Percentiles rank a stretch among this genome's conserved stretches.
Evolutionary conservation across 2,797 vertebrate genomes (phyloP).

Genomic region (Myotis myotis): DNA sequence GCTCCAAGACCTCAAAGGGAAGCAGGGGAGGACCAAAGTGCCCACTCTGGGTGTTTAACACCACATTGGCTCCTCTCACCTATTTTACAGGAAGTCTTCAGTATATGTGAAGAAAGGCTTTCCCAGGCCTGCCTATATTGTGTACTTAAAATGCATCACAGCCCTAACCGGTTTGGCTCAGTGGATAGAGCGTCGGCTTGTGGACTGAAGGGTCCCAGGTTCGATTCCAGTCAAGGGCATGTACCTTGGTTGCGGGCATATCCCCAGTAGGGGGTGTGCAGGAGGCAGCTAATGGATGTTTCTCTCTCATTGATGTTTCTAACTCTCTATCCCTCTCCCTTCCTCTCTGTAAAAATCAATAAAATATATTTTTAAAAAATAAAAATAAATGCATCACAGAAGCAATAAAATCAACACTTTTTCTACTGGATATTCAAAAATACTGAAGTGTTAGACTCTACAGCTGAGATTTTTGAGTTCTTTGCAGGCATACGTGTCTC

Average conservation of each 20-base stretch:
- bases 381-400: not conserved
- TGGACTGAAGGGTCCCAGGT: too few species aligned
- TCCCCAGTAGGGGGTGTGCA: too few species aligned
- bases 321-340: too few species aligned
- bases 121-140: not conserved
- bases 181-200: too few species aligned
- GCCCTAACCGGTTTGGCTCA: not conserved
- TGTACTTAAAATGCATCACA: not conserved
- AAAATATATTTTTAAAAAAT: not conserved
- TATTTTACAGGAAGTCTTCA: not conserved
- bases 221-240: too few species aligned
- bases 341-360: too few species aligned
- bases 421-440: not conserved
- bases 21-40: not conserved
- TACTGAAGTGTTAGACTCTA: not conserved
- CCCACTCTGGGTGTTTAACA: not conserved
- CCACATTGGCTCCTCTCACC: not conserved
- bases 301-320: too few species aligned
- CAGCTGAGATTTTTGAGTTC: not conserved
- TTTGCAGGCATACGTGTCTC: not conserved
- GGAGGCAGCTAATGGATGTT: too few species aligned
- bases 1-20: not conserved
- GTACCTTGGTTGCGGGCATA: too few species aligned
- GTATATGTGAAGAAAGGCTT: not conserved
- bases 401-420: slow-evolving; percentile 16